Conservation (phyloP, 2,113 vertebrate species). For the Stigmatopora nigra region DNA sequence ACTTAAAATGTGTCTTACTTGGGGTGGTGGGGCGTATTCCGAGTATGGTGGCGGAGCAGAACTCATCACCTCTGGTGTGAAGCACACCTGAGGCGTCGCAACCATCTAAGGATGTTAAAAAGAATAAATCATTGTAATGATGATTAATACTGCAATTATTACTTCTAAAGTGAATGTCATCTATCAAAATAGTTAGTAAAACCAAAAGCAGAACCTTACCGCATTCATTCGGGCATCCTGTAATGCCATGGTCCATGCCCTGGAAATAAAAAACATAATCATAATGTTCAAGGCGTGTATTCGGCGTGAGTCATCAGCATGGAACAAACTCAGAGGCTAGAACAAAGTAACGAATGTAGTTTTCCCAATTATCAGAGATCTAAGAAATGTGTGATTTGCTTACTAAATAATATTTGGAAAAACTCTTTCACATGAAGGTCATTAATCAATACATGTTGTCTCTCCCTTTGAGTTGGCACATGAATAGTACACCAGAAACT, state of each 20-base stretch:
- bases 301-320: background rate
- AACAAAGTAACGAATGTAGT: too few relatives aligned
- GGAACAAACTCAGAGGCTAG: background rate
- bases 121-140: too few relatives aligned
- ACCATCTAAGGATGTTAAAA: conserved; percentile 47
- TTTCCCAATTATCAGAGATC: too few relatives aligned
- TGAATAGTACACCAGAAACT: background rate
- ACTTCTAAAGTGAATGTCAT: background rate
- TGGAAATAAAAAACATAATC: conserved; percentile 31
- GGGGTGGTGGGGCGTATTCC: conserved; percentile 61
- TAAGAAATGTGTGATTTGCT: too few relatives aligned
- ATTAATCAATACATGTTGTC: too few relatives aligned
- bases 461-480: too few relatives aligned
- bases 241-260: conserved; percentile 72
- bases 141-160: too few relatives aligned
- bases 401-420: too few relatives aligned
- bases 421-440: too few relatives aligned
- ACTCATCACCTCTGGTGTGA: conserved; percentile 56
- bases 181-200: too few relatives aligned
- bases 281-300: background rate
- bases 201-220: conserved; percentile 48
- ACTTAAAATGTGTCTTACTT: conserved; percentile 45
- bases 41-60: conserved; percentile 69
- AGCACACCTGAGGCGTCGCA: conserved; percentile 52
- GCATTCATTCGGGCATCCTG: conserved; percentile 69